A percentile compares a stretch with the other conserved stretches of the same genome.
Evolutionary conservation across 2,113 vertebrate species (phyloP).

Genomic region (Eupsittula cactorum): DNA sequence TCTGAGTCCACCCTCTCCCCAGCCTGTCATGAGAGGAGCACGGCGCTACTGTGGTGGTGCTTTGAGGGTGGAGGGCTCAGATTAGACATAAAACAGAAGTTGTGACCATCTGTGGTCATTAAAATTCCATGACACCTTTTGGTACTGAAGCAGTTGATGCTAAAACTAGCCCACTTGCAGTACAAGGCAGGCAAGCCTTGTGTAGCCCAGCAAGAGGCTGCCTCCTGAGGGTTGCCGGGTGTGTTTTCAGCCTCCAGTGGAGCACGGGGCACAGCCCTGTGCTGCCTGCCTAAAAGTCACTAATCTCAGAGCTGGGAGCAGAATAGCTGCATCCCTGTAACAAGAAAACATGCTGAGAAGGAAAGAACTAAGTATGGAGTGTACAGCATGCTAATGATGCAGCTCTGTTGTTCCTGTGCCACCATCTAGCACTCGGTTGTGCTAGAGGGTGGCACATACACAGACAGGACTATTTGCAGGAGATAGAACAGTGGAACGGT

Average conservation of each 20-base stretch:
- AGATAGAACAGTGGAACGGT: neutral
- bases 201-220: neutral
- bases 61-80: neutral
- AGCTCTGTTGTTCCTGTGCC: neutral
- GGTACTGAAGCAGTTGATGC: constrained; percentile 12
- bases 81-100: constrained; percentile 27
- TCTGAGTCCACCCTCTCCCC: neutral
- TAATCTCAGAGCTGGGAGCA: neutral
- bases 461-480: neutral
- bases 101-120: constrained; percentile 53
- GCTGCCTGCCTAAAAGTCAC: neutral
- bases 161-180: neutral
- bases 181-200: neutral
- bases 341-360: neutral
- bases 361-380: neutral
- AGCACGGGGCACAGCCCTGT: neutral
- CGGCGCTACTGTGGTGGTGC: neutral
- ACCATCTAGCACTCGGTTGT: neutral
- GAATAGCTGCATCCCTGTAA: neutral
- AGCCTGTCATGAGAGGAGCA: neutral
- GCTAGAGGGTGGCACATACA: neutral
- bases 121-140: constrained; percentile 62
- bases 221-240: fast-evolving
- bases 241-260: neutral
- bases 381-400: neutral